A percentile compares a stretch with the other conserved stretches of the same genome.
These are phyloP conservation scores for Rhynchonycteris naso DNA, from an alignment of 2,797 vertebrate species.

Conservation along the genomic window DNA sequence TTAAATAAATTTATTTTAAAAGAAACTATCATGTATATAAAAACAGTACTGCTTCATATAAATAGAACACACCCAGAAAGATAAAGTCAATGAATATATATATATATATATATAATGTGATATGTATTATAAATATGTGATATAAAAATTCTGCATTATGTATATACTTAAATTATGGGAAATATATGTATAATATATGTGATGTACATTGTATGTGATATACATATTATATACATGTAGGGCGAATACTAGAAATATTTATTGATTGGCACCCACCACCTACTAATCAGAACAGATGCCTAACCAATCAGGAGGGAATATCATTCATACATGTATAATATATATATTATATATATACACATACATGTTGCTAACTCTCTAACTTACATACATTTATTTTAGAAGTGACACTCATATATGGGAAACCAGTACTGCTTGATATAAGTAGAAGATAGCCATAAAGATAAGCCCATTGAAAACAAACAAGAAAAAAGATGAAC, in stretches of 20 bases:
- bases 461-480: not conserved
- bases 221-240: not conserved
- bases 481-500: not conserved
- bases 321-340: too few species aligned
- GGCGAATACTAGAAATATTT: not conserved
- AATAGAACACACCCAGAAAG: slow-evolving; percentile 17
- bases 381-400: slow-evolving; percentile 18
- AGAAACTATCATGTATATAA: not conserved
- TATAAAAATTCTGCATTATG: not conserved
- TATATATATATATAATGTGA: not conserved
- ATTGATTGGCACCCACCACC: not conserved
- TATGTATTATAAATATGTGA: not conserved
- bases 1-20: slow-evolving; percentile 40
- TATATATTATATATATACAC: not conserved
- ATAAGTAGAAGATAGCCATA: slow-evolving; percentile 32
- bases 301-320: not conserved
- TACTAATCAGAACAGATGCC: not conserved
- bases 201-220: not conserved
- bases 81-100: not conserved
- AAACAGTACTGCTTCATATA: not conserved
- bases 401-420: not conserved
- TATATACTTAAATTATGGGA: not conserved
- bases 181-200: not conserved
- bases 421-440: not conserved
- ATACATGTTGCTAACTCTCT: not conserved